Evolutionary conservation across 2,888 invertebrate species (phyloP).

Genomic region (Pseudoips prasinana): DNA sequence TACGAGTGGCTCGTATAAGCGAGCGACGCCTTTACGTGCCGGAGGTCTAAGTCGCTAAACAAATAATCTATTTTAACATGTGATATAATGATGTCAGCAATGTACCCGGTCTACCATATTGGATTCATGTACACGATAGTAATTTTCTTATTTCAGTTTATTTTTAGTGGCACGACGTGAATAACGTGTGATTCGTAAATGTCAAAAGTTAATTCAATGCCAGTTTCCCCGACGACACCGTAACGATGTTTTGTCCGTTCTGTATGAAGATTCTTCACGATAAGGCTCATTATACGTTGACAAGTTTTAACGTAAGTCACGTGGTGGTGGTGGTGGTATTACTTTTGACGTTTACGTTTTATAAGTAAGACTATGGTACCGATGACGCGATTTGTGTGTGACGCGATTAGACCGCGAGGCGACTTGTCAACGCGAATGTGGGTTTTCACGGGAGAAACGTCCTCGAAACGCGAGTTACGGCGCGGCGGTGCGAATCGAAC

Average conservation of each 20-base stretch:
- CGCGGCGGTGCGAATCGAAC: slow-evolving; percentile 31
- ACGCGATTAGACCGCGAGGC: slow-evolving; percentile 39
- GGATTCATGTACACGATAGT: slow-evolving; percentile 77
- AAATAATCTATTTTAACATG: slow-evolving; percentile 76
- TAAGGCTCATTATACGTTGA: slow-evolving; percentile 67
- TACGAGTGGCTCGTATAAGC: slow-evolving; percentile 51
- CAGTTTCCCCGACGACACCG: slow-evolving; percentile 34
- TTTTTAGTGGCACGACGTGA: slow-evolving; percentile 70
- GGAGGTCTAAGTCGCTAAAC: slow-evolving; percentile 60
- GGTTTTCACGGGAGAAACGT: slow-evolving; percentile 15
- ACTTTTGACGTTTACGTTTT: slow-evolving; percentile 72
- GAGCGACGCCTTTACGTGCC: slow-evolving; percentile 39
- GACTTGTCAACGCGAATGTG: slow-evolving; percentile 26
- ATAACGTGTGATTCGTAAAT: slow-evolving; percentile 76
- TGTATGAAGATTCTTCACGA: slow-evolving; percentile 66
- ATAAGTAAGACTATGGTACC: slow-evolving; percentile 47
- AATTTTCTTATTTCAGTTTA: slow-evolving; percentile 75
- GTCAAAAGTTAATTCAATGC: slow-evolving; percentile 67
- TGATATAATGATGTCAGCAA: slow-evolving; percentile 78
- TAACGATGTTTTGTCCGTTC: slow-evolving; percentile 63
- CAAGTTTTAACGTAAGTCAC: slow-evolving; percentile 70
- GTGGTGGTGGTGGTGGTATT: slow-evolving; percentile 48
- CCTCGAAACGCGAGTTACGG: slow-evolving; percentile 32
- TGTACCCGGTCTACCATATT: slow-evolving; percentile 66
- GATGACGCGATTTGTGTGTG: slow-evolving; percentile 53